phyloP scores from a whole-genome alignment of 2,797 vertebrate species.

The Taenioides sp. region DNA sequence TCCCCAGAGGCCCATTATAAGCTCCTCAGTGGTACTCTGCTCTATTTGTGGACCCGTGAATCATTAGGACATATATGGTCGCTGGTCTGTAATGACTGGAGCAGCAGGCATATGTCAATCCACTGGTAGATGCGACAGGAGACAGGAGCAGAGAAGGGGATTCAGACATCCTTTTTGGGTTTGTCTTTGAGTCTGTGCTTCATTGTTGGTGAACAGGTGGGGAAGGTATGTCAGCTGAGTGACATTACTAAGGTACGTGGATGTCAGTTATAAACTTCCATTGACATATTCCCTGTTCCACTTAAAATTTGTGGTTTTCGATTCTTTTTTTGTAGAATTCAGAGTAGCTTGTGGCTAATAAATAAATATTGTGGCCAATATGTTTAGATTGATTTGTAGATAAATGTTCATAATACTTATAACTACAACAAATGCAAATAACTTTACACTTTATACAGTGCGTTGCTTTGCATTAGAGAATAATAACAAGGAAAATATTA shows the following conservation, averaged over 20 bases:
- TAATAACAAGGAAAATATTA: neutral
- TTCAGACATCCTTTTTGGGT: too few species aligned
- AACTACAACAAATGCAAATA: too few species aligned
- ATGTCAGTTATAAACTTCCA: too few species aligned
- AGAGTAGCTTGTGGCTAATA: too few species aligned
- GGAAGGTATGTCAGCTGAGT: neutral
- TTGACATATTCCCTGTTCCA: neutral
- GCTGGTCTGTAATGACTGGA: constrained; percentile 43
- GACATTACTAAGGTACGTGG: neutral
- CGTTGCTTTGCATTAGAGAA: neutral
- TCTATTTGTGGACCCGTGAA: constrained; percentile 32
- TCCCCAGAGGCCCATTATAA: constrained; percentile 58
- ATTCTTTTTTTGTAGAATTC: too few species aligned
- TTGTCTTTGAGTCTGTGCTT: constrained; percentile 12
- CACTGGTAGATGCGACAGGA: constrained; percentile 37
- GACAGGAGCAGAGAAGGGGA: constrained; percentile 2
- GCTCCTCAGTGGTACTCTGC: constrained; percentile 38
- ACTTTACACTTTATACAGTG: too few species aligned
- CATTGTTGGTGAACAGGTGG: constrained; percentile 9
- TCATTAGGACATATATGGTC: constrained; percentile 49
- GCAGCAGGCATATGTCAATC: constrained; percentile 39
- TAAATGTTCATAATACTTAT: too few species aligned
- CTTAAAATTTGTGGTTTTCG: neutral
- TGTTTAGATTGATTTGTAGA: too few species aligned
- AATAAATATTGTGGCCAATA: too few species aligned